Evolutionary conservation across 2,113 vertebrate species (phyloP), one percentile per base, ranked within the genome.

Genomic region (Telmatochromis sp.): DNA sequence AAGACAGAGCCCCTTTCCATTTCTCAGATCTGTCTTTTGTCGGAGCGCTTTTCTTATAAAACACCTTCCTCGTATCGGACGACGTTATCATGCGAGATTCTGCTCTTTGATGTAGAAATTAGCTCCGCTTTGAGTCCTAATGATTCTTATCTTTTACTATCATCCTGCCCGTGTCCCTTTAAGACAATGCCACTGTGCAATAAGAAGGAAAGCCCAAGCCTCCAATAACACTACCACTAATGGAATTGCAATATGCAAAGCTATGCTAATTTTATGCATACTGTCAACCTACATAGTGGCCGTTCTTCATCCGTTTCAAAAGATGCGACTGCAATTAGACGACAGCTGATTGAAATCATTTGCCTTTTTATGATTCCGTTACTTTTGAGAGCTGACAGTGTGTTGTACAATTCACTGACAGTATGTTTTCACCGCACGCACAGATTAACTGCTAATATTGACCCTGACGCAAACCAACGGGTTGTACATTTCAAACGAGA

Each of bases 341-440:
- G 92, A 94, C 93, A 95, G 84, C 85, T 95, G 94, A 96, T 96
- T 95, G 95, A 95, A 94, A 95, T 91, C 91, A 86, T 89, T 93
- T 94, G 91, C 89, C 82, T 95, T 68, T 96, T 95, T 95, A 94
- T 92, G 91, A 93, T 94, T 94, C 89, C 13, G 87, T 94, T 94
- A 90, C 90, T 92, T 93, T 90, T 80, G 83, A 91, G 88, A 54
- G 78, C 91, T 93, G 95, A 94, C 91, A 93, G 89, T 82, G 33
- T 21, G 87, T 79, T 35, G 91, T 87, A 26, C 88, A 26, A 90
- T 91, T 85, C 58, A 11, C 54, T 91, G 95, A 95, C 95, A 95
- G 95, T 91, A 81, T 92, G 58, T 93, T 93, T 92, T 80, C 68
- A 31, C 87, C 4, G 84, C 91, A 51, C 4, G 45, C 9, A 55